Conservation (phyloP, 1,140 invertebrate genomes). For the Drosophila tsacasi region DNA sequence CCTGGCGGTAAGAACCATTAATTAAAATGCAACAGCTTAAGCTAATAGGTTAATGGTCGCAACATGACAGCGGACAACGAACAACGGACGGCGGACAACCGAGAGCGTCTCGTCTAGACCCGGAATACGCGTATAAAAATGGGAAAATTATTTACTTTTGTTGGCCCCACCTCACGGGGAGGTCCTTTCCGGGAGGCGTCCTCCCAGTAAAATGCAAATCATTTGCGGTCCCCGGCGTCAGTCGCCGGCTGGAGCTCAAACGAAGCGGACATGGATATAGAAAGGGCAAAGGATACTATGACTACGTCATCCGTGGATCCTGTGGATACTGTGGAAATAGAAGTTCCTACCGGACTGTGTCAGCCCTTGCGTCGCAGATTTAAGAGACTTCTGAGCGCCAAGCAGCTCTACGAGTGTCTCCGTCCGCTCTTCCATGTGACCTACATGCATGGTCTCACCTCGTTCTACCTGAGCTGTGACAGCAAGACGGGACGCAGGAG, state of each 20-base stretch:
- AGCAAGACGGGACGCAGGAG: slow-evolving; percentile 30
- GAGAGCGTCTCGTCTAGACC: slow-evolving; percentile 35
- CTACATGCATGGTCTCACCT: slow-evolving; percentile 68
- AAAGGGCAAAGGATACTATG: slow-evolving; percentile 33
- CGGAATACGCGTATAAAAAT: slow-evolving; percentile 54
- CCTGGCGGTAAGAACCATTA: slow-evolving; percentile 41
- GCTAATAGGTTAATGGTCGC: slow-evolving; percentile 55
- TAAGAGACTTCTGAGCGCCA: slow-evolving; percentile 61
- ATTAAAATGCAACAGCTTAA: slow-evolving; percentile 79
- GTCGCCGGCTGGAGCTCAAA: slow-evolving; percentile 62
- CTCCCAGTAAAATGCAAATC: slow-evolving; percentile 68
- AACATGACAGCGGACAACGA: slow-evolving; percentile 14
- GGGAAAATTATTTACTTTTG: slow-evolving; percentile 69
- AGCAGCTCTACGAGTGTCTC: slow-evolving; percentile 71
- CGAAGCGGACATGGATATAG: slow-evolving; percentile 48
- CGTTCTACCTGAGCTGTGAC: slow-evolving; percentile 62
- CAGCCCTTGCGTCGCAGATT: slow-evolving; percentile 52
- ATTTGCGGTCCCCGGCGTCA: slow-evolving; percentile 48
- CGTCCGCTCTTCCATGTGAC: slow-evolving; percentile 72
- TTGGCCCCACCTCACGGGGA: slow-evolving; percentile 45
- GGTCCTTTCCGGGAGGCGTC: neutral
- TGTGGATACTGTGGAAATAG: slow-evolving; percentile 35
- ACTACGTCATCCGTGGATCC: slow-evolving; percentile 11
- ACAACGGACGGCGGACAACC: neutral
- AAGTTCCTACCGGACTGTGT: slow-evolving; percentile 25